Base-by-base conservation (phyloP, 2,888 invertebrate species). In the Empis livida region DNA sequence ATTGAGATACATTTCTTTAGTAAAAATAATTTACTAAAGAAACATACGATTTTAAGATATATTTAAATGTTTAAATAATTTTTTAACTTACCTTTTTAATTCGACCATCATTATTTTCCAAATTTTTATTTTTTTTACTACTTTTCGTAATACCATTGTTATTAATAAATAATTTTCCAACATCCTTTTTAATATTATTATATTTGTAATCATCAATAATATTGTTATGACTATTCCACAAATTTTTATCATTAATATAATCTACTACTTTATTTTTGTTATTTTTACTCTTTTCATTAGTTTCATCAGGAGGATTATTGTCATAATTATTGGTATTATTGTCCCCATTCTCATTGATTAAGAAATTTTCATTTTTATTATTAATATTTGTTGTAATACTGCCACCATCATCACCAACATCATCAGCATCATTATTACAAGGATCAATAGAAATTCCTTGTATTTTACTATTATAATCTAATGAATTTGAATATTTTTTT, bases 11-110 rank as follows among this genome's bases (percentile, higher is more conserved):
- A n/a, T n/a, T n/a, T n/a, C n/a, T n/a, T n/a, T n/a, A n/a, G n/a
- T n/a, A n/a, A n/a, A n/a, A n/a, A n/a, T n/a, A n/a, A n/a, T n/a
- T n/a, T n/a, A n/a, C n/a, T n/a, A n/a, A n/a, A n/a, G n/a, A n/a
- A n/a, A n/a, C n/a, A n/a, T n/a, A n/a, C n/a, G n/a, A n/a, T n/a
- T n/a, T n/a, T n/a, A n/a, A n/a, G n/a, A n/a, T n/a, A n/a, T n/a
- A n/a, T n/a, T n/a, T n/a, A n/a, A n/a, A n/a, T n/a, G n/a, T n/a
- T n/a, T n/a, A n/a, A n/a, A n/a, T 53, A 49, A 49, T 50, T 48
- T 44, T 51, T 49, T 49, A 53, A 54, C 55, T 54, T 53, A 56
- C 56, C n/a, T 35, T 13, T 4, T 35, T 35, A n/a, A 6, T 35
- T 35, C 35, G 5, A 4, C 35, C 13, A n/a, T n/a, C 9, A 2